Evolutionary conservation across 2,888 invertebrate species (phyloP), one percentile per base, ranked within the genome.

Genomic region (Muscina levida): DNA sequence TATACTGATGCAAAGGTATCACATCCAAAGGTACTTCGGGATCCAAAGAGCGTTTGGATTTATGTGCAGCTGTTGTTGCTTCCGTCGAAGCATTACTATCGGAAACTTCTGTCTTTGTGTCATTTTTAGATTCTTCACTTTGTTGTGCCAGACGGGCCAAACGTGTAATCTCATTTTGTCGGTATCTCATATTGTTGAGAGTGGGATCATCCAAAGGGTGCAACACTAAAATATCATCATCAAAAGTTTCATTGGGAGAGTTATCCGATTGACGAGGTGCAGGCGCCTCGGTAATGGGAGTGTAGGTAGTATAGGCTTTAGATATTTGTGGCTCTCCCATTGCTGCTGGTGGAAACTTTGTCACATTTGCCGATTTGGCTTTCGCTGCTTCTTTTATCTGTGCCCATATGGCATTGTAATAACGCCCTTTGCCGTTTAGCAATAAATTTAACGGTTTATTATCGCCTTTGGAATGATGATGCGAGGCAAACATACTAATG

Each of bases 361-460:
- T 24, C 8, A 24, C 31, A 26, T 2, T 56, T 22, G 13, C 53
- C 65, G 1, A 10, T 59, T 46, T 0, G 13, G 0, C 10, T 22
- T 68, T 39, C 17, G 39, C 67, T 39, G 77, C 68, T 15, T 53
- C 68, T 26, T 83, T 83, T 6, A 80, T 77, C 44, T 82, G 76
- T 15, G 87, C 85, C 86, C 89, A 89, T 37, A 89, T 88, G 2
- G 84, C 86, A 39, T 88, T 87, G 31, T 87, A 90, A 70, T 87
- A 90, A 1, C 94, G 90, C 0, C 97, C 97, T 5, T 93, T 91
- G 3, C 97, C 97, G 86, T 97, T 97, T 76, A 97, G 93, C 11
- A 97, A 91, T 42, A 97, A 91, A 11, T 95, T 95, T 0, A 94
- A 92, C 0, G 97, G 96, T 85, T 96, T 97, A 88, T 97, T 97